Base-by-base conservation (phyloP, 2,113 vertebrate species). In the Gila orcuttii region DNA sequence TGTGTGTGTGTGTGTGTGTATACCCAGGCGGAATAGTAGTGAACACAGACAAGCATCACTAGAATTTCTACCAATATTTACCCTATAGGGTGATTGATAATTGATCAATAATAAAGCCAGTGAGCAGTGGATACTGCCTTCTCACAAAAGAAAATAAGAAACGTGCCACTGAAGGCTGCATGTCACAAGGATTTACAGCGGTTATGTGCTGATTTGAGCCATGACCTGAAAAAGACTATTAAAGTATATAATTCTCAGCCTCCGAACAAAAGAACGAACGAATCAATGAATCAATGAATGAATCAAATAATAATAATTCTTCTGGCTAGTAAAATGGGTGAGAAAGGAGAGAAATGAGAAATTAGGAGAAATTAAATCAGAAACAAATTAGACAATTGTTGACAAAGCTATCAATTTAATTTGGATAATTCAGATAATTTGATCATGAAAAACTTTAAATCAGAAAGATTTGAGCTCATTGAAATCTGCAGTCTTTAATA, bases 41-140 rank as follows among this genome's bases (percentile, higher is more conserved):
- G 13, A 76, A 76, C 45, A 31, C 28, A 23, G 36, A 42, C 36
- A 45, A 73, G 4, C 33, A 42, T 42, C 69, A n/a, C 9, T 5
- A 73, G 25, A 52, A 17, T 76, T 17, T 50, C 0, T 47, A 6
- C 19, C 15, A 28, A 12, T 52, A 28, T 76, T 76, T 23, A 76
- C 74, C 45, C 31, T 50, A 17, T 50, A 17, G 15, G 73, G 13
- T 31, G 25, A 76, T 52, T 10, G 3, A 52, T 76, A 76, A 50
- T 5, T 28, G 45, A 76, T 76, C 74, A 76, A 76, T 52, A 7
- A 47, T 52, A 76, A 74, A 76, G 31, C n/a, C 25, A 76, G 74
- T 31, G 74, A 17, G 3, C 73, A 50, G 45, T 76, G 13, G 45
- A 76, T 76, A 52, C 73, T 73, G 69, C 36, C 31, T 69, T 23